A percentile compares a stretch with the other conserved stretches of the same genome.
phyloP scores from a whole-genome alignment of 1,140 invertebrate species.

The Contarinia nasturtii region DNA sequence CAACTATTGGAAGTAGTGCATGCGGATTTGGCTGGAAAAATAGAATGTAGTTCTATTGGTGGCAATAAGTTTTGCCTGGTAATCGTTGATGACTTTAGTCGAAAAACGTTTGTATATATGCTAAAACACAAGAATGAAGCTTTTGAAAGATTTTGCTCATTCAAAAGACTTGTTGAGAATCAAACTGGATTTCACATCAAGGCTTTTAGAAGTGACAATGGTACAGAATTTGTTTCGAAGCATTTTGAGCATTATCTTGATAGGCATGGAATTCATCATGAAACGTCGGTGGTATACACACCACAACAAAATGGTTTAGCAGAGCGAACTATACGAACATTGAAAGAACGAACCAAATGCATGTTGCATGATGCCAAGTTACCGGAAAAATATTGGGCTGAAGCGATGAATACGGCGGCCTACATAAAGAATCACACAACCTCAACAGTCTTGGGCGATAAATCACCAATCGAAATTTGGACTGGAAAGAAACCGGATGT shows the following conservation, averaged over 20 bases:
- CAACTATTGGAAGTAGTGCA: conserved; percentile 12
- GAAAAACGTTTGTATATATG: background rate
- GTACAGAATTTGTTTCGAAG: conserved; percentile 17
- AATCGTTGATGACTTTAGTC: conserved; percentile 5
- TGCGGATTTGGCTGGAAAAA: conserved; percentile 14
- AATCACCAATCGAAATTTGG: conserved; percentile 15
- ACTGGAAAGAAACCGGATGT: conserved; percentile 11
- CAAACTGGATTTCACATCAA: conserved; percentile 13
- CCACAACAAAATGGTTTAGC: conserved; percentile 25
- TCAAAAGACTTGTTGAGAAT: background rate
- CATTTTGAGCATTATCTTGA: conserved; percentile 10
- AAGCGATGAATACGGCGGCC: conserved; percentile 6
- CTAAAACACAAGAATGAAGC: background rate
- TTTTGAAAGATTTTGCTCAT: background rate
- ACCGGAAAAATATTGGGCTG: conserved; percentile 5
- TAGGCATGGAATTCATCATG: conserved; percentile 16
- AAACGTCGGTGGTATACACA: conserved; percentile 18
- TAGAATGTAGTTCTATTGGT: conserved; percentile 9
- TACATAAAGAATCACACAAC: conserved; percentile 6
- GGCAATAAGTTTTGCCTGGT: conserved; percentile 15
- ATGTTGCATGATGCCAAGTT: background rate
- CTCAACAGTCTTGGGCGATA: too few species aligned
- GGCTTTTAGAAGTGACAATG: conserved; percentile 19
- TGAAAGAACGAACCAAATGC: conserved; percentile 7
- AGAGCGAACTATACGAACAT: conserved; percentile 13